phyloP scores from a whole-genome alignment of 2,888 invertebrate genomes.

The Leptura quadrifasciata region DNA sequence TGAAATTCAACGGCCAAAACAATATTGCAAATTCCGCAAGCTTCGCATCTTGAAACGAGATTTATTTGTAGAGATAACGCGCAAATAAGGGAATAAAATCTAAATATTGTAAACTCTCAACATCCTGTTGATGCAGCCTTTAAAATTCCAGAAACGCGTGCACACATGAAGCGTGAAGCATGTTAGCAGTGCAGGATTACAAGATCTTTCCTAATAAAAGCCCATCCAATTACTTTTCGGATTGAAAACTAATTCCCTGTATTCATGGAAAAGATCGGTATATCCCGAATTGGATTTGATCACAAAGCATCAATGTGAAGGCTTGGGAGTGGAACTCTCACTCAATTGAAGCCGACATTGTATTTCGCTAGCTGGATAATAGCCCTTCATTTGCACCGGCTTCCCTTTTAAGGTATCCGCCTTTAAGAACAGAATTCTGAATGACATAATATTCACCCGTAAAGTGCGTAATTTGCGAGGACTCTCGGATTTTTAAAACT shows the following conservation, averaged over 20 bases:
- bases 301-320: constrained; percentile 12
- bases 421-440: background rate
- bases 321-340: constrained; percentile 28
- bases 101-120: too few species aligned
- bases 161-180: background rate
- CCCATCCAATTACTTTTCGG: background rate
- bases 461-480: background rate
- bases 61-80: too few species aligned
- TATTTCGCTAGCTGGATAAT: background rate
- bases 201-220: constrained; percentile 14
- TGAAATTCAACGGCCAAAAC: background rate
- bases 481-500: background rate
- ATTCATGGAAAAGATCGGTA: background rate
- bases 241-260: constrained; percentile 18
- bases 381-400: background rate
- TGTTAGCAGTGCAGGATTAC: background rate
- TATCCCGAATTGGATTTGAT: constrained; percentile 5
- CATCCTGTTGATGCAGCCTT: too few species aligned
- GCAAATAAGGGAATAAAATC: too few species aligned
- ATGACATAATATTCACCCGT: background rate
- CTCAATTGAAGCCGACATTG: constrained; percentile 1
- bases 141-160: too few species aligned
- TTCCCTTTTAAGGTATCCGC: background rate
- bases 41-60: background rate
- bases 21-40: background rate